Evolutionary conservation across 2,113 vertebrate species (phyloP), one percentile per base, ranked within the genome.

Genomic region (Loxodonta africana): DNA sequence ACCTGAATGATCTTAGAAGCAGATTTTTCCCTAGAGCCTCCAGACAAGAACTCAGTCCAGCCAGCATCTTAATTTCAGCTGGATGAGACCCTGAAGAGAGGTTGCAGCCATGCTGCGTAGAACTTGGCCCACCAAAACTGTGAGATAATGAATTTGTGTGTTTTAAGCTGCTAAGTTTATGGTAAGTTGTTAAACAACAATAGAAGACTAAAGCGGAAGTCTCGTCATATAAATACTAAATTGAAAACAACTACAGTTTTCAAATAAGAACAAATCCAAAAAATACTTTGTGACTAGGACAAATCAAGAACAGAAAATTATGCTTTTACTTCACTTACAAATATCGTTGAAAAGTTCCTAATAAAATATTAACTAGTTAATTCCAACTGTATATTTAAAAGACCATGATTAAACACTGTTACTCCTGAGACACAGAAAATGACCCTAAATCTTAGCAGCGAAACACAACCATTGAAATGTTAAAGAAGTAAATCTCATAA

Each of bases 261-360:
- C 37, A 90, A 85, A 74, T 60, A 37, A 86, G 44, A 60, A 41
- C 37, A 71, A 93, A 67, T 46, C 41, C n/a, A 92, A 23, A 14
- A 62, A 73, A 41, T 51, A 63, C 9, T 95, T 92, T n/a, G 91
- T 92, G 33, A 67, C 41, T n/a, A 81, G 5, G 48, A 89, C 37
- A 92, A 82, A 94, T 37, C 6, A 60, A 85, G n/a, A 65, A 77
- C 46, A 88, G 30, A 48, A 83, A 69, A 33, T 41, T 33, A 69
- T 53, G 51, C 14, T 63, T 77, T 87, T 87, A 60, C 93, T 93
- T 97, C 48, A 78, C 25, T 65, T 83, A 30, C 18, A 82, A 81
- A 65, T 14, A 73, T 74, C 6, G 23, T 60, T 48, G 9, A 60
- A 91, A 57, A 88, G 1, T 2, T 78, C n/a, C 74, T 67, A 74